Base-by-base conservation (phyloP, 1,140 invertebrate genomes). In the Trissolcus basalis region DNA sequence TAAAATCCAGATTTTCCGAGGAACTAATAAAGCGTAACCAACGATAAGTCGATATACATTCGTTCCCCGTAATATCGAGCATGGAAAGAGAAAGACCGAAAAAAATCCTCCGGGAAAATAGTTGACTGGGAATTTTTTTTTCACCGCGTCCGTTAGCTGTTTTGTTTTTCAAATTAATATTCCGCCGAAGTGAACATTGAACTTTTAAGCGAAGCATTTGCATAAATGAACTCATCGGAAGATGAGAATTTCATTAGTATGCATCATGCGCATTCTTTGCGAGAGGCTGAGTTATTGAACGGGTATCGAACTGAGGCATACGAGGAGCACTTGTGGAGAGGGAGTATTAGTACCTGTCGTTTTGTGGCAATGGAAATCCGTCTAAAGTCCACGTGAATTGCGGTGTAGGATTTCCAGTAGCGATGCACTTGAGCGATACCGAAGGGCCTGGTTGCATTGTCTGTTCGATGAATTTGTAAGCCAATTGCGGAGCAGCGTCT, bases 391-490 rank as follows among this genome's bases (percentile, higher is more conserved):
- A 97, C 49, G 92, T 92, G 86, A 97, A 96, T 84, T 95, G 93
- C 10, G 96, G 96, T 47, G 94, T 93, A 13, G 12, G 96, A 87
- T 96, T 97, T 50, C 96, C 96, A 77, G 94, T 93, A 7, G 96
- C 96, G 36, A 95, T 93, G 88, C 96, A 98, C 87, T 96, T 96
- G 70, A 98, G 89, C 1, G 96, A 96, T 47, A 97, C 93, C 69
- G 93, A 93, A 32, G 95, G 94, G 15, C 96, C 96, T 0, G 94
- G 94, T 81, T 96, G 94, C 55, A 97, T 89, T 35, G 95, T 96
- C 84, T 96, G 95, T 83, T 96, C 95, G 45, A 94, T 94, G 88
- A 97, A 97, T 90, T 94, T 95, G 89, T 96, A 94, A 75, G 94
- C 91, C 73, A 96, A 89, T 89, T 96, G 94, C 13, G 95, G 95